Percentiles rank a stretch among this genome's conserved stretches.
Conservation (phyloP, 1,140 invertebrate genomes). For the Drosophila rufa region DNA sequence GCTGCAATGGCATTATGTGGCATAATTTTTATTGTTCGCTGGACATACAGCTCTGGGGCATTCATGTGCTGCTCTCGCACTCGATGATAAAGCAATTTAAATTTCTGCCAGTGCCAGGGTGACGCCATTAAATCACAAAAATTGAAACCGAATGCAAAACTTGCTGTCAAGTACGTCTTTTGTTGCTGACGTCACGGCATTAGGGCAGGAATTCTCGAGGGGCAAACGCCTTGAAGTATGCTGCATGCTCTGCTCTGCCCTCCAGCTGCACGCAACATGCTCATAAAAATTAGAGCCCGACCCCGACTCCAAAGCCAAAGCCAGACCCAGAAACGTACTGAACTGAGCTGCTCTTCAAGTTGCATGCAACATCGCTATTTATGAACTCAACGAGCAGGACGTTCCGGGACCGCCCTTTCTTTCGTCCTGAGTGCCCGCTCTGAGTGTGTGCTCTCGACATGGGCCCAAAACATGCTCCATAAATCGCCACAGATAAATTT, state of each 20-base stretch:
- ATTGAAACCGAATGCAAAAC: slow-evolving; percentile 27
- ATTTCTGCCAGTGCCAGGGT: slow-evolving; percentile 13
- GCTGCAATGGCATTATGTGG: slow-evolving; percentile 28
- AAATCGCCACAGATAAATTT: slow-evolving; percentile 81
- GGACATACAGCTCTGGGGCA: slow-evolving; percentile 47
- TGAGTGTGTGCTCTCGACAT: slow-evolving; percentile 42
- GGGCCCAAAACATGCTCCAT: slow-evolving; percentile 61
- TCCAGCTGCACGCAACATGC: slow-evolving; percentile 67
- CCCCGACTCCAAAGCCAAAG: slow-evolving; percentile 19
- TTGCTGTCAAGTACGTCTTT: slow-evolving; percentile 15
- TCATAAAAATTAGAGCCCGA: slow-evolving; percentile 77
- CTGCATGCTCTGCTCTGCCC: slow-evolving; percentile 24
- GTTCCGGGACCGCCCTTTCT: slow-evolving; percentile 39
- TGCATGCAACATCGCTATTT: slow-evolving; percentile 82
- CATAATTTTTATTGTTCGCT: slow-evolving; percentile 45
- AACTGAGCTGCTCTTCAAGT: slow-evolving; percentile 50
- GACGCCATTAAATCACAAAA: slow-evolving; percentile 45
- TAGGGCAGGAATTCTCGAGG: slow-evolving; percentile 3
- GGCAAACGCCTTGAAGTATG: slow-evolving; percentile 70
- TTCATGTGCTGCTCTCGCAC: slow-evolving; percentile 28
- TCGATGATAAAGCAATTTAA: slow-evolving; percentile 37
- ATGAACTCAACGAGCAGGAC: slow-evolving; percentile 71
- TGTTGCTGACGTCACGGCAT: slow-evolving; percentile 34
- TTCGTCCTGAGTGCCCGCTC: slow-evolving; percentile 12
- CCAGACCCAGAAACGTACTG: slow-evolving; percentile 22